These are phyloP conservation scores for Dasyurus viverrinus DNA, from an alignment of 2,113 vertebrate species.

Conservation along the genomic window DNA sequence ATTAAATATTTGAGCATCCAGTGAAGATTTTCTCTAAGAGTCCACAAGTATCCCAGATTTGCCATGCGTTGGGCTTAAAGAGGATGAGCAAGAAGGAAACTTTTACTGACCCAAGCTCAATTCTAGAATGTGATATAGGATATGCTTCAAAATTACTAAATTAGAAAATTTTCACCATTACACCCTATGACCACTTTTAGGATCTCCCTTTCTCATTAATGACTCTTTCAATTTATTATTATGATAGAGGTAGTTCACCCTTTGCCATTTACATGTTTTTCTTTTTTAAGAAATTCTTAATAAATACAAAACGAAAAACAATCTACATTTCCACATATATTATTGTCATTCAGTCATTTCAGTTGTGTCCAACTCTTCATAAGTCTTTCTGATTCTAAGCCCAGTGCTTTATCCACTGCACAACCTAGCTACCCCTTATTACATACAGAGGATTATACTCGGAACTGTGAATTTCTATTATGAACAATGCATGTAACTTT, in stretches of 20 bases:
- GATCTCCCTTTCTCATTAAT: not conserved
- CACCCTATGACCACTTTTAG: not conserved
- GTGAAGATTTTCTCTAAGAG: not conserved
- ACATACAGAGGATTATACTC: not conserved
- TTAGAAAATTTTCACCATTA: not conserved
- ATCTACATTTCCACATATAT: not conserved
- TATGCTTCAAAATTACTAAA: not conserved
- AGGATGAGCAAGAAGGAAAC: not conserved
- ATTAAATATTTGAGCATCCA: not conserved
- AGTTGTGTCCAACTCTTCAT: not conserved
- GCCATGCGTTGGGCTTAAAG: not conserved
- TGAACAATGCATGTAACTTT: not conserved
- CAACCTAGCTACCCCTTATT: not conserved
- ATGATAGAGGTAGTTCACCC: not conserved
- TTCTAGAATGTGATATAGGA: not conserved
- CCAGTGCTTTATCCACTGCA: not conserved
- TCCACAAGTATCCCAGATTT: not conserved
- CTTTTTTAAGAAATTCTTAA: not conserved
- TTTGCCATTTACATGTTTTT: not conserved
- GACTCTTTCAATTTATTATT: not conserved
- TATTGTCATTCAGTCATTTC: not conserved
- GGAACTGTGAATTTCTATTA: not conserved
- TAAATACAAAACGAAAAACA: not conserved
- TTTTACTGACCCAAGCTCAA: not conserved
- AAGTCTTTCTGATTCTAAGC: not conserved